Base-by-base conservation (phyloP, 1,140 invertebrate species). In the Antheraea mylitta region DNA sequence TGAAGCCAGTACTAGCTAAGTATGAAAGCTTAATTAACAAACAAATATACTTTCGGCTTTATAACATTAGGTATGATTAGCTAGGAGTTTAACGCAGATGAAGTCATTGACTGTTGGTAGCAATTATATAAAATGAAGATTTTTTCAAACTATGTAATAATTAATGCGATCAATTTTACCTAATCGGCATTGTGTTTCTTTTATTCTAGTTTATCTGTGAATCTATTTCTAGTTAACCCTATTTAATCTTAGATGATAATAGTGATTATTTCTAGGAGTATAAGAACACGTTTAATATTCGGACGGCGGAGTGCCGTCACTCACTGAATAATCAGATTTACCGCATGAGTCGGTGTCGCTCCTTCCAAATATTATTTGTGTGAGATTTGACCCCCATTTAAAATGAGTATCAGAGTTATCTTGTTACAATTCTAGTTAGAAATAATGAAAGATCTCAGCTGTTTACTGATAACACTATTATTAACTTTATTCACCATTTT, bases 261-360 rank as follows among this genome's bases (percentile, higher is more conserved):
- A 70, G 69, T 64, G 71, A 77, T 74, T 68, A 81, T 77, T 72
- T 79, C 73, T 73, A 74, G 59, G 73, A 79, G 70, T 76, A 71
- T 66, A 66, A 74, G 70, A 64, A 62, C 64, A 18, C 64, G 70
- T 74, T 81, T 81, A 79, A 76, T 79, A 79, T 79, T 81, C 79
- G 68, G 75, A 48, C 48, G 70, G 75, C 58, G 73, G 58, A 45
- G 65, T 71, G 71, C 69, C 70, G 73, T 73, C 77, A 71, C 64
- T 68, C 65, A 68, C 58, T 72, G 75, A 71, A 76, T 81, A 81
- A 81, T 77, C 74, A 78, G 75, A 81, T 81, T 81, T 77, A 68
- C 67, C 58, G 69, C 70, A 66, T 65, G 70, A 45, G 71, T 69
- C 69, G 69, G 68, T 62, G 71, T 74, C 68, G 67, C 68, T 74